Conservation (phyloP, 2,888 invertebrate genomes). For the Stenodera caucasica region DNA sequence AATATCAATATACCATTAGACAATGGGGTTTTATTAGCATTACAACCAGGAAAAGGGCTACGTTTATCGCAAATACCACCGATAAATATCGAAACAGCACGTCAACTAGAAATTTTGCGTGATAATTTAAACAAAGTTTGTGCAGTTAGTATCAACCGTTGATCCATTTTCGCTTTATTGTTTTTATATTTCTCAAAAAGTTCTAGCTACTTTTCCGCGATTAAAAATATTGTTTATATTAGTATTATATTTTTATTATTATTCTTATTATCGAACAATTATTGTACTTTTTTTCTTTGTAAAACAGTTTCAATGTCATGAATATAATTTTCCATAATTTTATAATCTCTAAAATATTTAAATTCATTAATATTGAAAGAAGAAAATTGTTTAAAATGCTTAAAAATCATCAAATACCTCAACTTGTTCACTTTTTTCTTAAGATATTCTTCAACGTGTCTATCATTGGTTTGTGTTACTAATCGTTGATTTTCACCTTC, state of each 20-base stretch:
- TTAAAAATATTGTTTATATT: background rate
- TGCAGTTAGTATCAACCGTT: slow-evolving; percentile 9
- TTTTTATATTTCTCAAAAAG: background rate
- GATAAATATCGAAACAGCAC: slow-evolving; percentile 53
- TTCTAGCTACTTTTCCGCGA: background rate
- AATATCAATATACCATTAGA: slow-evolving; percentile 69
- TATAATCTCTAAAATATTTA: slow-evolving; percentile 34
- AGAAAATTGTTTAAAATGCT: no score
- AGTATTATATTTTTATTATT: background rate
- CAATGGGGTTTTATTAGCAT: slow-evolving; percentile 65
- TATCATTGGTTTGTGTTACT: slow-evolving; percentile 63
- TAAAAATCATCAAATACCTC: slow-evolving; percentile 46
- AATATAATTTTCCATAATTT: slow-evolving; percentile 47
- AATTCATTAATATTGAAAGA: background rate
- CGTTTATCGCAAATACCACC: slow-evolving; percentile 54
- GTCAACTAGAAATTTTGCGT: slow-evolving; percentile 54
- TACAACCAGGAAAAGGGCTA: slow-evolving; percentile 61
- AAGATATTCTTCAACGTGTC: slow-evolving; percentile 57
- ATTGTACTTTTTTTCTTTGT: slow-evolving; percentile 27
- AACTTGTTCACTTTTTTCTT: slow-evolving; percentile 63
- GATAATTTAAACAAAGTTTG: slow-evolving; percentile 26
- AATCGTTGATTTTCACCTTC: slow-evolving; percentile 67
- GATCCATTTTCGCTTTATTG: background rate
- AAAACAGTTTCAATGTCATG: slow-evolving; percentile 48
- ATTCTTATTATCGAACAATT: background rate